Evolutionary conservation across 37 sponge, comb jelly and placozoan genomes (phyloP).

Genomic region (Trichoplax adhaerens): DNA sequence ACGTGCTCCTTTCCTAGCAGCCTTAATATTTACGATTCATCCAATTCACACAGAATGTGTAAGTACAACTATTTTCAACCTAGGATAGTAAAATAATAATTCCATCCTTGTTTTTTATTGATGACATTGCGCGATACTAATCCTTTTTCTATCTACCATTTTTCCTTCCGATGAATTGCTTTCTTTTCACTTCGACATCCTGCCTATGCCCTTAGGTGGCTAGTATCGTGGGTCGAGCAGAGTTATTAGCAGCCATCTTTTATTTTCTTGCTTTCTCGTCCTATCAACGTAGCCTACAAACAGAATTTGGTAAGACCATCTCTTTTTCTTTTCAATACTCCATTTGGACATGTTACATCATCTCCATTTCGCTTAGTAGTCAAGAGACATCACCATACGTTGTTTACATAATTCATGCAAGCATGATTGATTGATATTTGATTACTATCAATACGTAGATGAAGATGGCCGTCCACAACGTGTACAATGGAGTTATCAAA

Average conservation of each 20-base stretch:
- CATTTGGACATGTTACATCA: too few relatives aligned
- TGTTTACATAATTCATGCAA: too few relatives aligned
- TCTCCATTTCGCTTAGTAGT: too few relatives aligned
- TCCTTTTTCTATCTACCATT: background rate
- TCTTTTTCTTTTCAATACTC: too few relatives aligned
- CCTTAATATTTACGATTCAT: constrained; percentile 56
- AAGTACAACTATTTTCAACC: constrained; percentile 5
- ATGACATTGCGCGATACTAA: background rate
- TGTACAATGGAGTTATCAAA: background rate
- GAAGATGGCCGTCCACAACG: too few relatives aligned
- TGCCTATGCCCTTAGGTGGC: constrained; percentile 30
- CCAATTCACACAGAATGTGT: constrained; percentile 96
- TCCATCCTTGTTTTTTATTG: background rate
- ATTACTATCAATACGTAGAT: too few relatives aligned
- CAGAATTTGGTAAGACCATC: too few relatives aligned
- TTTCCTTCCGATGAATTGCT: background rate
- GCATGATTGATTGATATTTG: too few relatives aligned
- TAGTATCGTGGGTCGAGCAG: constrained; percentile 69
- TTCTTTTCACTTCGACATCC: background rate
- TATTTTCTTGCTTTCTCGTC: constrained; percentile 43
- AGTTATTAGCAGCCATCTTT: constrained; percentile 51
- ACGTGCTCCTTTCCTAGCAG: constrained; percentile 2
- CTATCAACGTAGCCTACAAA: constrained; percentile 8
- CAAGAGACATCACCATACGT: too few relatives aligned
- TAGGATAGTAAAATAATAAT: background rate